Evolutionary conservation across 2,113 vertebrate species (phyloP), one percentile per base, ranked within the genome.

Genomic region (Dryoscopus gambensis): DNA sequence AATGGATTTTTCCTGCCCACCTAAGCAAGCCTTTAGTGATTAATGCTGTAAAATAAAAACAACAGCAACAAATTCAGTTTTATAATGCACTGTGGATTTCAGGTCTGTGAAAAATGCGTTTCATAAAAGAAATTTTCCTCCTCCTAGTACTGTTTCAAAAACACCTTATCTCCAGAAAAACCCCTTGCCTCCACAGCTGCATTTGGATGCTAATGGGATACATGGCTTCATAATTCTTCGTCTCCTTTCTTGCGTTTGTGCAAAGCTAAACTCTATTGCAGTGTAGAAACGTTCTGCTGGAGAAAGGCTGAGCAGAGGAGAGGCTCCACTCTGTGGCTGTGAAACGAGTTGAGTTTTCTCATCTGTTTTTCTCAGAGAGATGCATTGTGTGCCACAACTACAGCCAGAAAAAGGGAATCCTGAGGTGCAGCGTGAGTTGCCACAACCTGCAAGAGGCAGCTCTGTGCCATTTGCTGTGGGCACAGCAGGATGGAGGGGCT

Each of bases 191-290:
- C 62, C 4, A 5, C 40, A 94, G 91, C 63, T 46, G 65, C 73
- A 35, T 94, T 82, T 73, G 62, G 84, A 90, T 91, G 91, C 91
- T 96, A 88, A 87, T 93, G 59, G 75, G 46, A 76, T 95, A 84
- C 89, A 68, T 42, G 81, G 93, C 93, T 89, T 57, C 90, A 59
- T 79, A 93, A 89, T 67, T 87, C 82, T 89, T 76, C 70, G 83
- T 89, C 89, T 93, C 69, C 87, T 89, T n/a, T 28, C 77, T 57
- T 60, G 52, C 6, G 1, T 11, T 49, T 40, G 65, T 69, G 37
- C 63, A 85, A 56, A 81, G 71, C 87, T 82, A 21, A 91, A 56
- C 57, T 70, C 11, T 52, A 1, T 31, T 39, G 49, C 67, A 39
- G 70, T 1, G 7, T 8, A 59, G 77, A 25, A 78, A 21, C 2